These are phyloP conservation scores for Zapus hudsonius DNA, from an alignment of 2,113 vertebrate genomes.

Conservation along the genomic window DNA sequence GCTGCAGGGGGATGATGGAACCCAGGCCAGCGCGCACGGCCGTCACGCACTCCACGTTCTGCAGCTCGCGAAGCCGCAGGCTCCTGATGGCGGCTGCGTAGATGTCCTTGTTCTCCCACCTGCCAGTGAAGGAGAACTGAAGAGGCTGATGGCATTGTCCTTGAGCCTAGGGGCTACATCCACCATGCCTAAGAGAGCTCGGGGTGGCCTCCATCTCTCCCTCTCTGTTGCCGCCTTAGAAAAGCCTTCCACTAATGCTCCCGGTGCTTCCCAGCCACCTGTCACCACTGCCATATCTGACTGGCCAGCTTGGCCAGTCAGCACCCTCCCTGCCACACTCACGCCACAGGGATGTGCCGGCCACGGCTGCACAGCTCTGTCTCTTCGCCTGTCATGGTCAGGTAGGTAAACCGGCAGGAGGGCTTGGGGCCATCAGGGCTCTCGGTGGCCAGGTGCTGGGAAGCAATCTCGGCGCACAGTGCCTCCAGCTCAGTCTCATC, in stretches of 20 bases:
- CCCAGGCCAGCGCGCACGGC: slow-evolving; percentile 94
- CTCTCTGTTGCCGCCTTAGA: neutral
- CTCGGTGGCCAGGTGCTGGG: slow-evolving; percentile 93
- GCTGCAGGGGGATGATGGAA: slow-evolving; percentile 97
- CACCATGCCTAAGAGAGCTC: neutral
- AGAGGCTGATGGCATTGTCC: neutral
- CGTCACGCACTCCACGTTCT: slow-evolving; percentile 92
- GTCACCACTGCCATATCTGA: neutral
- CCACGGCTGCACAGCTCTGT: slow-evolving; percentile 95
- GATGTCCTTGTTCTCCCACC: slow-evolving; percentile 97
- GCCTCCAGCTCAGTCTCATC: slow-evolving; percentile 95
- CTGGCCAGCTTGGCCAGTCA: neutral
- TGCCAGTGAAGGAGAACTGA: slow-evolving; percentile 62
- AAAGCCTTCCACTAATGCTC: neutral
- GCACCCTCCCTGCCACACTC: slow-evolving; percentile 64
- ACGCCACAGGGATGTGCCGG: slow-evolving; percentile 92
- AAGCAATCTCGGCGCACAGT: slow-evolving; percentile 95
- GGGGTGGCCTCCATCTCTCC: neutral
- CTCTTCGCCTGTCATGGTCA: slow-evolving; percentile 95
- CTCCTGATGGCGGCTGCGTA: slow-evolving; percentile 92
- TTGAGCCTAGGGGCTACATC: neutral
- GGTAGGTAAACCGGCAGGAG: slow-evolving; percentile 96
- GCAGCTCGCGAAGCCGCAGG: slow-evolving; percentile 93
- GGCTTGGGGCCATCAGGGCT: slow-evolving; percentile 96
- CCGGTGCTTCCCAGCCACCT: too few species aligned